Conservation (phyloP, 2,113 vertebrate species). For the Formicarius rufipectus region DNA sequence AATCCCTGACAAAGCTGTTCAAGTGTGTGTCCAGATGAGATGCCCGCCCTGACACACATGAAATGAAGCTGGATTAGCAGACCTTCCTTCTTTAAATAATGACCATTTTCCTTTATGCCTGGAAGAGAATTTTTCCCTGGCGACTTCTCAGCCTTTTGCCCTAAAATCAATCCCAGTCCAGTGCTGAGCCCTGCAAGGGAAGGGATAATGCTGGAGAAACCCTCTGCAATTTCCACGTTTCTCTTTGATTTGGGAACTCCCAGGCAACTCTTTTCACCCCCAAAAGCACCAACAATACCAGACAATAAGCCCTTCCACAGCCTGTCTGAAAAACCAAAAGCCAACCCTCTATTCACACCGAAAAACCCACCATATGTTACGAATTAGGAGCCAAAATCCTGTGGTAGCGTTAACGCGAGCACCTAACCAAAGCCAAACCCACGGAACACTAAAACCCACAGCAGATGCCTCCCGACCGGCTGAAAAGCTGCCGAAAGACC, state of each 20-base stretch:
- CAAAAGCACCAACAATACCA: neutral
- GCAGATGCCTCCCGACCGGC: neutral
- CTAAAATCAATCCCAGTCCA: neutral
- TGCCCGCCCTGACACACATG: neutral
- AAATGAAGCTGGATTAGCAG: neutral
- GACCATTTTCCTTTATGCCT: neutral
- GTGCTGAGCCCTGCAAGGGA: neutral
- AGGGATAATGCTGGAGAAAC: neutral
- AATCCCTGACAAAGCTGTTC: slow-evolving; percentile 5
- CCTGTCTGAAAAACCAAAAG: neutral
- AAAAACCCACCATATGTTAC: neutral
- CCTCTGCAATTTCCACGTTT: neutral
- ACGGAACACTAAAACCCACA: neutral
- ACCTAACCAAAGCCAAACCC: neutral
- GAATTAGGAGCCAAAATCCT: neutral
- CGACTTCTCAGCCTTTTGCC: neutral
- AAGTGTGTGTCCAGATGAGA: neutral
- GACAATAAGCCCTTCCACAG: neutral
- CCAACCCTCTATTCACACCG: neutral
- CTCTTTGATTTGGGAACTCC: neutral
- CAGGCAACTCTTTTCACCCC: neutral
- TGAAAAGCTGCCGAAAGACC: neutral
- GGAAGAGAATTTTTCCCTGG: neutral
- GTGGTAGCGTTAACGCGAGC: neutral
- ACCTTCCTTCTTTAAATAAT: neutral